phyloP scores from a whole-genome alignment of 37 sponge, comb jelly and placozoan genomes.

The Haliclona indistincta region DNA sequence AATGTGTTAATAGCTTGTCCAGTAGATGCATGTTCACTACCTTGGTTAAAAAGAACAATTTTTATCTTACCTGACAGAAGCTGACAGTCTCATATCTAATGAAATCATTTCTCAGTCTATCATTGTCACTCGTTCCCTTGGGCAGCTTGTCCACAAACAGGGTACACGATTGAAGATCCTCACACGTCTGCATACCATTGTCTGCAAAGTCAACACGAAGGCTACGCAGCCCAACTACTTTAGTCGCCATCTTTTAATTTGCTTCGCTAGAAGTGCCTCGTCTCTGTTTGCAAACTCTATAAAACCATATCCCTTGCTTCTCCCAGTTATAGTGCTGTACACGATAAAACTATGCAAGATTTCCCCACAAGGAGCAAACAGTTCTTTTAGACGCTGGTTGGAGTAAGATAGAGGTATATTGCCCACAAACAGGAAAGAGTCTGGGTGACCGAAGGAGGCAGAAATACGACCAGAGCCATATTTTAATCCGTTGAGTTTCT shows the following conservation, averaged over 20 bases:
- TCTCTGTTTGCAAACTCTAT: constrained; percentile 54
- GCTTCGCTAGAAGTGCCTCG: constrained; percentile 66
- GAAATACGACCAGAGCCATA: too few relatives aligned
- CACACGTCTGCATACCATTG: constrained; percentile 48
- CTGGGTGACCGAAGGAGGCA: constrained; percentile 41
- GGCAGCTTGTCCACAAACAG: constrained; percentile 82
- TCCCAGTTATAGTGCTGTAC: constrained; percentile 32
- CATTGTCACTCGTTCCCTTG: constrained; percentile 51
- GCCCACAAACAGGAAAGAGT: constrained; percentile 79
- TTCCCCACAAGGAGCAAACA: constrained; percentile 53
- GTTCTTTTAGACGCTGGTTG: constrained; percentile 22
- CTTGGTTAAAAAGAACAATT: too few relatives aligned
- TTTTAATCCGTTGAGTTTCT: too few relatives aligned
- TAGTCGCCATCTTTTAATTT: constrained; percentile 57
- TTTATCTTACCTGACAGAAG: constrained; percentile 71
- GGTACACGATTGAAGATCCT: constrained; percentile 67
- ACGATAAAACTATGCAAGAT: constrained; percentile 64
- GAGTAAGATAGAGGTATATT: constrained; percentile 56
- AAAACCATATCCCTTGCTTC: constrained; percentile 74
- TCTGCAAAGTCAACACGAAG: constrained; percentile 79
- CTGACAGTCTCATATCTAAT: constrained; percentile 53
- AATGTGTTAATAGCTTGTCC: too few relatives aligned
- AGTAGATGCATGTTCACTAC: too few relatives aligned
- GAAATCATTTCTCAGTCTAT: constrained; percentile 32
- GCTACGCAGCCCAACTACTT: constrained; percentile 46